Percentiles rank a stretch among this genome's conserved stretches.
phyloP scores from a whole-genome alignment of 2,888 invertebrate species.

The Polymixis lichenea region DNA sequence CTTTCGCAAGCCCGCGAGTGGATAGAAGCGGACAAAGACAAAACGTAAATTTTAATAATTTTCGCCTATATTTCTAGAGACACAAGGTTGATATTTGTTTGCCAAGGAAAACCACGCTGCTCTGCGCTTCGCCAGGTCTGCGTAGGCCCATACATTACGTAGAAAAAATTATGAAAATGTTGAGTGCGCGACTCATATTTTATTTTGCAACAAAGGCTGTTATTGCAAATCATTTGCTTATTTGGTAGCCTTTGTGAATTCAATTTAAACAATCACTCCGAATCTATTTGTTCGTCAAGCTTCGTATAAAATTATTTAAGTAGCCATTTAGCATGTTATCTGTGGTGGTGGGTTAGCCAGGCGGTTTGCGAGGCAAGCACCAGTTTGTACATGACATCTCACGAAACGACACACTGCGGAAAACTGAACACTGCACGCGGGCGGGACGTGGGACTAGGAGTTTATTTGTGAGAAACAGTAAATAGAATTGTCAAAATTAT shows the following conservation, averaged over 20 bases:
- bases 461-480: conserved; percentile 39
- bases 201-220: neutral
- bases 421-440: conserved; percentile 65
- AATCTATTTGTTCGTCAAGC: neutral
- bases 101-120: neutral
- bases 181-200: neutral
- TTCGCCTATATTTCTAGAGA: neutral
- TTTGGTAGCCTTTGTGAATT: neutral
- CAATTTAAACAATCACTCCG: conserved; percentile 7
- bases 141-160: neutral
- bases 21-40: neutral
- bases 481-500: neutral
- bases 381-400: conserved; percentile 45
- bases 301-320: neutral
- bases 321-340: conserved; percentile 40
- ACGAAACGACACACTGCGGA: conserved; percentile 52
- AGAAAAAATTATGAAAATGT: neutral
- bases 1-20: neutral
- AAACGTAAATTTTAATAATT: neutral
- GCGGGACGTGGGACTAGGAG: conserved; percentile 22
- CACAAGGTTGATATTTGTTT: neutral
- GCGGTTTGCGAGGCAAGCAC: conserved; percentile 57
- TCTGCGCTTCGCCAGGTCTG: neutral
- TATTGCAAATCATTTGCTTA: neutral
- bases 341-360: conserved; percentile 42